A percentile compares a stretch with the other conserved stretches of the same genome.
These are phyloP conservation scores for Anas bernieri DNA, from an alignment of 2,797 vertebrate genomes.

Conservation along the genomic window DNA sequence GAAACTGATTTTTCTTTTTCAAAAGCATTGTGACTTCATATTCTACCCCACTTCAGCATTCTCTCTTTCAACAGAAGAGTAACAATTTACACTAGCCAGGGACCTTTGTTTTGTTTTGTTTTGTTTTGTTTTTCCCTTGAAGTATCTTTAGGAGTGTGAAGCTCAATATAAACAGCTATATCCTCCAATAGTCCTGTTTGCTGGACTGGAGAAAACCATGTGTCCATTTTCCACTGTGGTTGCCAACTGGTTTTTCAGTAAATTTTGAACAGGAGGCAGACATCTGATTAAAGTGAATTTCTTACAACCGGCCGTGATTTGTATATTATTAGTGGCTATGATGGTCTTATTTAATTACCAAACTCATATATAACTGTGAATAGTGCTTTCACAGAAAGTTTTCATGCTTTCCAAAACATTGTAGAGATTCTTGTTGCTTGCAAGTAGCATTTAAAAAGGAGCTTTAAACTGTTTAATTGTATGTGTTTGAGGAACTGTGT, in stretches of 20 bases:
- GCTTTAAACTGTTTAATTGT: conserved; percentile 11
- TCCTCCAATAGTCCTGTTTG: conserved; percentile 13
- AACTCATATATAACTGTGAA: conserved; percentile 20
- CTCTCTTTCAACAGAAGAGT: background rate
- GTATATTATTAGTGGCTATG: background rate
- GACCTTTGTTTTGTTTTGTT: background rate
- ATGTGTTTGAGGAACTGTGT: conserved; percentile 35
- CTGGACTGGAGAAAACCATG: conserved; percentile 32
- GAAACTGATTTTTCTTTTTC: background rate
- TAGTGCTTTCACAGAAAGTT: conserved; percentile 19
- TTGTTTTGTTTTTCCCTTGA: background rate
- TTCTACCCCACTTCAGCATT: background rate
- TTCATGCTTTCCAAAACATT: background rate
- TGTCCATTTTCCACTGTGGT: conserved; percentile 51
- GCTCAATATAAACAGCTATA: conserved; percentile 32
- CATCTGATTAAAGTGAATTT: conserved; percentile 23
- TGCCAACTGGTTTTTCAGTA: conserved; percentile 59
- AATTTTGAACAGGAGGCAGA: conserved; percentile 39
- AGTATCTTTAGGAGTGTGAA: background rate
- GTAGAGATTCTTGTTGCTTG: background rate
- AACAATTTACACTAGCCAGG: background rate
- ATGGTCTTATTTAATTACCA: conserved; percentile 28
- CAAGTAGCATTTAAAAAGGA: conserved; percentile 1
- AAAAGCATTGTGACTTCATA: background rate
- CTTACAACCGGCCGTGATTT: conserved; percentile 41